Conservation (phyloP, 53 echinoderm and acorn worm species). For the Holothuria scabra region DNA sequence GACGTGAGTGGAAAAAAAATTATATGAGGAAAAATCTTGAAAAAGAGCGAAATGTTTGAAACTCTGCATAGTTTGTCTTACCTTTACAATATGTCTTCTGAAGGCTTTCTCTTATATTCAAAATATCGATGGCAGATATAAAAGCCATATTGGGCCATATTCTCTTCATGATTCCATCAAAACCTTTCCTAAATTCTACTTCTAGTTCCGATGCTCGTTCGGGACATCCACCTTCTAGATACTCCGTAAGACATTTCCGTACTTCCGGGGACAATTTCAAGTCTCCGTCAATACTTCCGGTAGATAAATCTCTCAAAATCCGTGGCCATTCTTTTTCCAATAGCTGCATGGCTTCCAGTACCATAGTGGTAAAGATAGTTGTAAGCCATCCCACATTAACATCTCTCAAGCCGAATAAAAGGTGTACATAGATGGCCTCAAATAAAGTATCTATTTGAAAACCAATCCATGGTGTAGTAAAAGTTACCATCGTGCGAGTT, state of each 20-base stretch:
- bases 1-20: no score
- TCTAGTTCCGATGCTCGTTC: slow-evolving; percentile 12
- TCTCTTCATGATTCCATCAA: slow-evolving; percentile 5
- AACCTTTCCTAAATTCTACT: slow-evolving; percentile 5
- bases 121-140: slow-evolving; percentile 1
- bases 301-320: slow-evolving; percentile 1
- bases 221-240: not conserved
- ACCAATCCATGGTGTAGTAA: not conserved
- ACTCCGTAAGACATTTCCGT: not conserved
- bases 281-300: not conserved
- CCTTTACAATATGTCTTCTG: slow-evolving; percentile 24
- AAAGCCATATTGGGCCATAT: slow-evolving; percentile 14
- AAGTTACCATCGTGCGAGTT: not conserved
- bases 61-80: not conserved
- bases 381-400: not conserved
- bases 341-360: slow-evolving; percentile 19
- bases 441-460: not conserved
- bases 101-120: not conserved
- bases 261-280: not conserved
- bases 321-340: slow-evolving; percentile 11
- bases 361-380: not conserved
- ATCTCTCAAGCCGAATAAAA: not conserved
- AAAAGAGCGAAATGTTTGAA: no score
- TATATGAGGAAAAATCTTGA: no score
- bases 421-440: slow-evolving; percentile 14